Evolutionary conservation across 1,140 invertebrate species (phyloP).

Genomic region (Neuroterus valhalla): DNA sequence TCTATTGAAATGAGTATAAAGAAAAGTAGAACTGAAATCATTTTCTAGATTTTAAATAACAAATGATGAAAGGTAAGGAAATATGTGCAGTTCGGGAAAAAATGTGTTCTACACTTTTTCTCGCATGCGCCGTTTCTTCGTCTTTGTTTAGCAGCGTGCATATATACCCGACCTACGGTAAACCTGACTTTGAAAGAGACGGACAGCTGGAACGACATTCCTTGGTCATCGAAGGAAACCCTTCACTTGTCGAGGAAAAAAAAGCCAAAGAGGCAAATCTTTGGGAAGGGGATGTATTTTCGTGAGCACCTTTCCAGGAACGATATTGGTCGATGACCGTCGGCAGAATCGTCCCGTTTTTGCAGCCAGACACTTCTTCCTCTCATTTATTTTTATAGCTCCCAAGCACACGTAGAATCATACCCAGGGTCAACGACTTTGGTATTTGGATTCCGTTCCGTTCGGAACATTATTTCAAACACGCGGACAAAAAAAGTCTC

Average conservation of each 20-base stretch:
- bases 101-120: background rate
- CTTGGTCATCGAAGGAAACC: background rate
- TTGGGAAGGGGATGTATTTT: background rate
- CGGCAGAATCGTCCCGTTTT: background rate
- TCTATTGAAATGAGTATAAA: too few relatives aligned
- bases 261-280: background rate
- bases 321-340: conserved; percentile 14
- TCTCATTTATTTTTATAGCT: conserved; percentile 25
- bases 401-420: background rate
- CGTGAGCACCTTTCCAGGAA: background rate
- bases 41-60: too few relatives aligned
- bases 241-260: background rate
- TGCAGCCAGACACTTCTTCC: conserved; percentile 8
- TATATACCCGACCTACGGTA: conserved; percentile 10
- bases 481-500: background rate
- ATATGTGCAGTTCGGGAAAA: background rate
- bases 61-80: background rate
- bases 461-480: background rate
- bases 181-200: background rate
- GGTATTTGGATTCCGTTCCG: background rate
- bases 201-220: conserved; percentile 14
- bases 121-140: background rate
- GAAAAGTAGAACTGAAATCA: too few relatives aligned
- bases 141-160: background rate
- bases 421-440: conserved; percentile 15